phyloP scores from a whole-genome alignment of 92 coral and sea anemone species.

The Pocillopora grandis region DNA sequence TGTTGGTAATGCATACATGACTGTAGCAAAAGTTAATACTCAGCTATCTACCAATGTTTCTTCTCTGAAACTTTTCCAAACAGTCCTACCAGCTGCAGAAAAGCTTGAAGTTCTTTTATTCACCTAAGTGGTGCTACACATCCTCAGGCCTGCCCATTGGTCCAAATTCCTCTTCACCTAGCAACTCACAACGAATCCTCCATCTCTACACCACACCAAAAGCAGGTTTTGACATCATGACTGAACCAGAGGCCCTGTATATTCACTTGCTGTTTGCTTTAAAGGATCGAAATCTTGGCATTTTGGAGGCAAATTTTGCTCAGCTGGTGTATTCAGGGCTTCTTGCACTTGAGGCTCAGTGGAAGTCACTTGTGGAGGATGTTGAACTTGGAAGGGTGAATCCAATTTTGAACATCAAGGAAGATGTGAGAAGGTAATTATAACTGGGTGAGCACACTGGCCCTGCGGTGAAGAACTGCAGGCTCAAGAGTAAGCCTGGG shows the following conservation, averaged over 20 bases:
- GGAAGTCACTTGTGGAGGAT: conserved; percentile 44
- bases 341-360: conserved; percentile 44
- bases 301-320: conserved; percentile 58
- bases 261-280: conserved; percentile 55
- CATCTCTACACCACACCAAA: conserved; percentile 61
- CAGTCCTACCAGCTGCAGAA: conserved; percentile 54
- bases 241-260: conserved; percentile 56
- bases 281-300: conserved; percentile 58
- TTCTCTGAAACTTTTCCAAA: neutral
- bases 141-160: conserved; percentile 54
- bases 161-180: conserved; percentile 60
- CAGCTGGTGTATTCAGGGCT: conserved; percentile 57
- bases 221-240: conserved; percentile 41
- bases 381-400: conserved; percentile 43
- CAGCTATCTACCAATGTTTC: neutral
- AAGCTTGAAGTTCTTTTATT: conserved; percentile 53
- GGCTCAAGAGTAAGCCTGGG: no score
- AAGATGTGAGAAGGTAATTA: conserved; percentile 32
- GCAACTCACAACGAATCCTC: conserved; percentile 47
- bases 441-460: no score
- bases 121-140: conserved; percentile 53
- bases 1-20: neutral
- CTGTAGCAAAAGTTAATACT: neutral
- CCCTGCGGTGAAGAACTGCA: no score
- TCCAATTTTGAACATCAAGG: conserved; percentile 40